Base-by-base conservation (phyloP, 2,797 vertebrate genomes). In the Chelidonichthys spinosus region DNA sequence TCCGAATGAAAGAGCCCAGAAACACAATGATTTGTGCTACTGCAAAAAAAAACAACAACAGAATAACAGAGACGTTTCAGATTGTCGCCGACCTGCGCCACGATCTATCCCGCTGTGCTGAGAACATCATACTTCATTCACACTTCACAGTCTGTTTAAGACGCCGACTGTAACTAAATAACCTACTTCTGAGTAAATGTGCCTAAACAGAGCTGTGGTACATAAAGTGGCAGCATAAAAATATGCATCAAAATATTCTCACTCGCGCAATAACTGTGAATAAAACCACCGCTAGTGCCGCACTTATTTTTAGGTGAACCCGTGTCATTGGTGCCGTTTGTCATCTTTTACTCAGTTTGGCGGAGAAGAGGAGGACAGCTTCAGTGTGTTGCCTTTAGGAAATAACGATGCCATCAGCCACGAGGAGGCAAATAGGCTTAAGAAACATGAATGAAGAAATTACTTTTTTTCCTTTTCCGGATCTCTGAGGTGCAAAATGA, bases 401-500 rank as follows among this genome's bases (percentile, higher is more conserved):
- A 14, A 11, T 5, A 56, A 49, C 59, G 44, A 71, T 52, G 10
- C 32, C 13, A 0, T 43, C 40, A 46, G 58, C 68, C 59, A 40
- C 47, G 7, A 32, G 47, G 49, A 58, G 66, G 47, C 18, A 44
- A 76, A 72, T 11, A 35, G 14, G 50, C 18, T 18, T 3, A 11
- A 55, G 6, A 42, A 60, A 25, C 61, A 70, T 15, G 4, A 62
- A 54, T 71, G 3, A 56, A 56, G 40, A 59, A 25, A 59, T 60
- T 32, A 17, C 8, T 74, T 46, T 49, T 62, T 15, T 74, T 36
- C 44, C 25, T 39, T 47, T 25, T 25, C 25, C 25, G 25, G 36
- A 54, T 47, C 44, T 56, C 39, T 64, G 42, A 64, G 37, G 54
- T 5, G 44, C 77, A 55, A 71, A 50, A 64, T 40, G 42, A 61